phyloP scores from a whole-genome alignment of 2,797 vertebrate genomes.

The Sebastes baramenuke region DNA sequence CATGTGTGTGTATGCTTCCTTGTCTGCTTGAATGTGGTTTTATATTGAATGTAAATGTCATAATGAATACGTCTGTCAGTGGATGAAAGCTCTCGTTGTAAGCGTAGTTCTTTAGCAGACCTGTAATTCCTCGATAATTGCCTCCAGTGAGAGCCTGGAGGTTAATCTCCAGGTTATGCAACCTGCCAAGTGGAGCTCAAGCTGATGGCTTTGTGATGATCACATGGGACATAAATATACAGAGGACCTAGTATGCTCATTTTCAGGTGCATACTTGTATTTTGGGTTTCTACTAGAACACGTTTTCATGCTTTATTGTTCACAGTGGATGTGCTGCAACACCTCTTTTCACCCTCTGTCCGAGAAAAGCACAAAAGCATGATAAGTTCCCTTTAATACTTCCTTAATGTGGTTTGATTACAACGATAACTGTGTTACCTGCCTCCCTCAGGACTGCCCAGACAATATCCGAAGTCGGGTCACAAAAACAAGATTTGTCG shows the following conservation, averaged over 20 bases:
- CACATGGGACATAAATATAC: neutral
- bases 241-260: too few relatives aligned
- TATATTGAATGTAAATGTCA: neutral
- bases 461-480: slow-evolving; percentile 59
- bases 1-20: neutral
- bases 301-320: too few relatives aligned
- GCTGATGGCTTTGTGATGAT: neutral
- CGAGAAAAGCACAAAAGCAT: too few relatives aligned
- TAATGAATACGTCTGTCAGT: neutral
- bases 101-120: neutral
- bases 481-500: slow-evolving; percentile 15
- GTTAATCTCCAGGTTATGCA: neutral
- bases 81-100: neutral
- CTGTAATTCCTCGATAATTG: neutral
- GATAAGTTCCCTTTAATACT: too few relatives aligned
- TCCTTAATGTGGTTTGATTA: neutral
- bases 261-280: too few relatives aligned
- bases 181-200: neutral
- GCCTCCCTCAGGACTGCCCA: slow-evolving; percentile 70
- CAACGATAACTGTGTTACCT: neutral
- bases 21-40: neutral
- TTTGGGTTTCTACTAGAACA: too few relatives aligned
- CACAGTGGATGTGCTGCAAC: too few relatives aligned
- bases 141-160: slow-evolving; percentile 7
- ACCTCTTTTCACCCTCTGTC: too few relatives aligned